These are phyloP conservation scores for Linnaemya vulpina DNA, from an alignment of 2,888 invertebrate genomes.

Conservation along the genomic window DNA sequence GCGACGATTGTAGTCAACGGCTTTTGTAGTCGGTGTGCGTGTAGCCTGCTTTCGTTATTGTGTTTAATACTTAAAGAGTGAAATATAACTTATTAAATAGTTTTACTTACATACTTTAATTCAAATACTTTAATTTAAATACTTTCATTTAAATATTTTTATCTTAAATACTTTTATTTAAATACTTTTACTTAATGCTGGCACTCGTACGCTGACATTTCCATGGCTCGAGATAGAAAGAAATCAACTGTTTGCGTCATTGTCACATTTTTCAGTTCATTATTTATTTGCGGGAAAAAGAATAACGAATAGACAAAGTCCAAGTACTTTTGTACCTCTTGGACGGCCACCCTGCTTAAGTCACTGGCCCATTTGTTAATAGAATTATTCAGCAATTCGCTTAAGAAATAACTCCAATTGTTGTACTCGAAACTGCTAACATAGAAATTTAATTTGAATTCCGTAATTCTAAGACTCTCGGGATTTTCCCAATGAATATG, in stretches of 20 bases:
- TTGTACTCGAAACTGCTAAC: slow-evolving; percentile 73
- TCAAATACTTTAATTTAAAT: too few relatives aligned
- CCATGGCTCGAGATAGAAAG: slow-evolving; percentile 18
- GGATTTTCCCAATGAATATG: slow-evolving; percentile 60
- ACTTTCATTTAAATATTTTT: not conserved
- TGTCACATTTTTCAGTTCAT: slow-evolving; percentile 51
- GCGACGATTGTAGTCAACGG: too few relatives aligned
- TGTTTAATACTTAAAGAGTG: too few relatives aligned
- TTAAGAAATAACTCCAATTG: slow-evolving; percentile 75
- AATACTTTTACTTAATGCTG: slow-evolving; percentile 3
- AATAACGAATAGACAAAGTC: slow-evolving; percentile 39
- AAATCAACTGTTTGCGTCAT: slow-evolving; percentile 70
- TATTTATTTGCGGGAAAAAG: slow-evolving; percentile 70
- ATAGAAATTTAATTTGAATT: slow-evolving; percentile 74
- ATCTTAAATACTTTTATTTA: slow-evolving; percentile 1
- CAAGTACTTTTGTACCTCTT: slow-evolving; percentile 73
- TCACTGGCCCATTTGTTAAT: slow-evolving; percentile 71
- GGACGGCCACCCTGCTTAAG: slow-evolving; percentile 54
- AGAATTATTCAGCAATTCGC: slow-evolving; percentile 75
- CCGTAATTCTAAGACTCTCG: slow-evolving; percentile 72
- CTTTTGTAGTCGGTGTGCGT: too few relatives aligned
- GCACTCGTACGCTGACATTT: slow-evolving; percentile 52
- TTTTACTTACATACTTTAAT: too few relatives aligned
- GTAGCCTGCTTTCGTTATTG: too few relatives aligned
- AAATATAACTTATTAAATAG: too few relatives aligned